Conservation (phyloP, 2,797 vertebrate genomes). For the Perdix hodgsoniae region DNA sequence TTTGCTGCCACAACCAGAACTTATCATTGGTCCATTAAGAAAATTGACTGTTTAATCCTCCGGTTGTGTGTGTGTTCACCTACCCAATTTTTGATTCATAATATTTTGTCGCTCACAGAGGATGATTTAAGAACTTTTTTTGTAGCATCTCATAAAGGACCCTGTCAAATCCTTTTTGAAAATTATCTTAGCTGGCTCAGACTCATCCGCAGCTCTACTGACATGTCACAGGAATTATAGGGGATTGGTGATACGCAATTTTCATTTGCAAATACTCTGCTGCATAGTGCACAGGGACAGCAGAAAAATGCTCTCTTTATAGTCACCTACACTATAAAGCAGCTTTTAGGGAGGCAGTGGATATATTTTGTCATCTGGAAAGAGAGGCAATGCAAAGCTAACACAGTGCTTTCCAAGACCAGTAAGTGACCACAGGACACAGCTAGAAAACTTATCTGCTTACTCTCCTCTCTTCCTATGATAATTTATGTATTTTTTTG, state of each 20-base stretch:
- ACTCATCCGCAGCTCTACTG: constrained; percentile 25
- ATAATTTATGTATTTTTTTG: not conserved
- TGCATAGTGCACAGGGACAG: not conserved
- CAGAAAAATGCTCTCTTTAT: not conserved
- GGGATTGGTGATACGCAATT: constrained; percentile 11
- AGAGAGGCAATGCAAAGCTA: not conserved
- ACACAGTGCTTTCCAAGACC: not conserved
- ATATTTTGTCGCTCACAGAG: constrained; percentile 38
- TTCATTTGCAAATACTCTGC: constrained; percentile 25
- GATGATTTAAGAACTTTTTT: constrained; percentile 49
- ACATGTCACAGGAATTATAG: not conserved
- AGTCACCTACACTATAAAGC: not conserved
- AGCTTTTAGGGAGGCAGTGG: constrained; percentile 18
- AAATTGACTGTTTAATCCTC: constrained; percentile 30
- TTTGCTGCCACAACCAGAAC: not conserved
- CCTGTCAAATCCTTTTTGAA: constrained; percentile 39
- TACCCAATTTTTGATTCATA: constrained; percentile 34
- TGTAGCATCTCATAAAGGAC: constrained; percentile 20
- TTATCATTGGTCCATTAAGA: not conserved
- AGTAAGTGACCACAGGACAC: constrained; percentile 3
- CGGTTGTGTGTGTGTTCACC: constrained; percentile 11
- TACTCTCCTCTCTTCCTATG: not conserved
- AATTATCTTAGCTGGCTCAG: constrained; percentile 51
- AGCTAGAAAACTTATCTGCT: constrained; percentile 3
- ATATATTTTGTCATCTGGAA: constrained; percentile 21